Conservation (phyloP, 2,113 vertebrate genomes). For the Corythornis cristatus region DNA sequence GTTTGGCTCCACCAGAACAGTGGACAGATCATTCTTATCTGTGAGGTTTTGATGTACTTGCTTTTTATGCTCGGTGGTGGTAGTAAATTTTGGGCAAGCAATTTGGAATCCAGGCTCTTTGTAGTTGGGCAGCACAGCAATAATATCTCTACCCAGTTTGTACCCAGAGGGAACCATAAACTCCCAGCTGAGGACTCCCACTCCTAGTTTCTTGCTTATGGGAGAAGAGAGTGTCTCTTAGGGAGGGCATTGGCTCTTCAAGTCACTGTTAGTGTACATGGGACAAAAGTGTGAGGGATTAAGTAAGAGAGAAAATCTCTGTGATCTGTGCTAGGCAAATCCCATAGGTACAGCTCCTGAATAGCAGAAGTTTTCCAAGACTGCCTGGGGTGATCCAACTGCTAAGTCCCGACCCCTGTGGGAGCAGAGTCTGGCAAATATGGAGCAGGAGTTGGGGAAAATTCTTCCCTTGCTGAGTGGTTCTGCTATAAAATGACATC, state of each 20-base stretch:
- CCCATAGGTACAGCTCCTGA: background rate
- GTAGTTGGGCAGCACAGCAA: background rate
- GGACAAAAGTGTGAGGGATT: background rate
- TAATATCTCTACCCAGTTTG: background rate
- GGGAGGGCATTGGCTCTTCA: background rate
- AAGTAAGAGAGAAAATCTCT: background rate
- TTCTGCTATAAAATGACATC: background rate
- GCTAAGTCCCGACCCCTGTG: background rate
- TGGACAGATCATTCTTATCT: background rate
- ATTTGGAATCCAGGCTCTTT: background rate
- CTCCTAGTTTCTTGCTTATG: background rate
- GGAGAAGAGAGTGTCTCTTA: background rate
- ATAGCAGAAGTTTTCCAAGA: background rate
- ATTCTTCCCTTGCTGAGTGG: background rate
- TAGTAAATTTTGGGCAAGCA: background rate
- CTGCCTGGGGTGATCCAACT: background rate
- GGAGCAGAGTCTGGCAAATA: background rate
- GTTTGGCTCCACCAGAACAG: background rate
- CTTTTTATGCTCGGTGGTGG: background rate
- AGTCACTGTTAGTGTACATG: background rate
- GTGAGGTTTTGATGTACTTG: background rate
- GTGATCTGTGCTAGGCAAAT: background rate
- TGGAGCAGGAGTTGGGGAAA: background rate
- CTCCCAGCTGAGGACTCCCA: background rate
- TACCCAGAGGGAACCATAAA: constrained; percentile 26